A percentile compares a stretch with the other conserved stretches of the same genome.
These are phyloP conservation scores for Crenuchus spilurus DNA, from an alignment of 2,797 vertebrate species.

Conservation along the genomic window DNA sequence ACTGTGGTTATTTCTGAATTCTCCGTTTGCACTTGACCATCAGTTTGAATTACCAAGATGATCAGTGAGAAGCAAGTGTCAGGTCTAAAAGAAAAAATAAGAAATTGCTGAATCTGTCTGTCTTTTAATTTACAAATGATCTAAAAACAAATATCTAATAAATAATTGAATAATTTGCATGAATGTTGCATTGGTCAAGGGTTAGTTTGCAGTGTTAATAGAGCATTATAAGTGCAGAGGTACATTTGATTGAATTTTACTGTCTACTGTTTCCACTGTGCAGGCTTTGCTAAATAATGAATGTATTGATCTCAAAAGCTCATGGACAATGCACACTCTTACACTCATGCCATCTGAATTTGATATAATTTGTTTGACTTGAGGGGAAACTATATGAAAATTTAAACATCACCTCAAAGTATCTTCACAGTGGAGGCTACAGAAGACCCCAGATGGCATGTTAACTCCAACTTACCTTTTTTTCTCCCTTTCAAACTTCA, in stretches of 20 bases:
- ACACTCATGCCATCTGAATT: slow-evolving; percentile 18
- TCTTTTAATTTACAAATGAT: no score
- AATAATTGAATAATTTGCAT: no score
- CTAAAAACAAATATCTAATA: no score
- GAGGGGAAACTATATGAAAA: slow-evolving; percentile 19
- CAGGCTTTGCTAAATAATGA: slow-evolving; percentile 31
- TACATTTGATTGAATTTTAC: not conserved
- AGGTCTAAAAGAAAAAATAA: no score
- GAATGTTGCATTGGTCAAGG: no score
- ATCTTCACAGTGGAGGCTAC: slow-evolving; percentile 6
- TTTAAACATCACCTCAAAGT: slow-evolving; percentile 40
- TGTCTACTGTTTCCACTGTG: slow-evolving; percentile 3
- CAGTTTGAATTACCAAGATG: no score
- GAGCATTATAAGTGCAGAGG: not conserved
- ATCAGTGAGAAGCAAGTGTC: no score
- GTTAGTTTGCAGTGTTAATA: no score
- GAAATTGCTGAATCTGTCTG: no score
- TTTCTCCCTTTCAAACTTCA: not conserved
- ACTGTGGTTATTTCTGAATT: no score
- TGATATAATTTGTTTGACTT: slow-evolving; percentile 48
- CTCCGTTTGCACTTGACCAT: not conserved
- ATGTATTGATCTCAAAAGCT: slow-evolving; percentile 40
- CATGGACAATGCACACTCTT: not conserved
- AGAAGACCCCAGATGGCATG: not conserved
- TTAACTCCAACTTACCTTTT: not conserved